Evolutionary conservation across 1,140 invertebrate species (phyloP).

Genomic region (Drosophila rhopaloa): DNA sequence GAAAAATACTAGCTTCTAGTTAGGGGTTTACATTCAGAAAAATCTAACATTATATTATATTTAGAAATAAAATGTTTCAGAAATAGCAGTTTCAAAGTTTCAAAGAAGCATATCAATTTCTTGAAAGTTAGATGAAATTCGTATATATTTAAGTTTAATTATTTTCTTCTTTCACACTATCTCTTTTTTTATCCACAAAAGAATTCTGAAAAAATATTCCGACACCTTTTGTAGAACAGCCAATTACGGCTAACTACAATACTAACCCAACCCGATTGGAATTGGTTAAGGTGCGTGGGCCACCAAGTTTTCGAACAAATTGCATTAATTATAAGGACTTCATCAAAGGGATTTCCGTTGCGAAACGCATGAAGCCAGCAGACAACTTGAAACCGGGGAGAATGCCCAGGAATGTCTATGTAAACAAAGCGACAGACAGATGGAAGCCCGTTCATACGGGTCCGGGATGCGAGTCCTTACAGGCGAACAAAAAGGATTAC

Average conservation of each 20-base stretch:
- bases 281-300: constrained; percentile 23
- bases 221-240: constrained; percentile 3
- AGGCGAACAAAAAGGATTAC: constrained; percentile 71
- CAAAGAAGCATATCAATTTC: background rate
- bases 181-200: too few relatives aligned
- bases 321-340: constrained; percentile 79
- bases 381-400: constrained; percentile 44
- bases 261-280: constrained; percentile 9
- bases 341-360: constrained; percentile 64
- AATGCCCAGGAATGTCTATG: constrained; percentile 56
- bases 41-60: too few relatives aligned
- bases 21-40: too few relatives aligned
- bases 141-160: too few relatives aligned
- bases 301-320: constrained; percentile 58
- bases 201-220: background rate
- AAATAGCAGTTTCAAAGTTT: too few relatives aligned
- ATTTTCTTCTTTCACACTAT: too few relatives aligned
- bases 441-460: background rate
- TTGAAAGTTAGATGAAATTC: background rate
- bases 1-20: too few relatives aligned
- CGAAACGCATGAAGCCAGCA: constrained; percentile 22
- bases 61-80: too few relatives aligned
- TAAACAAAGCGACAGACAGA: constrained; percentile 53
- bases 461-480: constrained; percentile 24
- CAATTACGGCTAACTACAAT: constrained; percentile 23